Conservation (phyloP, 2,888 invertebrate genomes). For the Drosophila pseudotakahashii region DNA sequence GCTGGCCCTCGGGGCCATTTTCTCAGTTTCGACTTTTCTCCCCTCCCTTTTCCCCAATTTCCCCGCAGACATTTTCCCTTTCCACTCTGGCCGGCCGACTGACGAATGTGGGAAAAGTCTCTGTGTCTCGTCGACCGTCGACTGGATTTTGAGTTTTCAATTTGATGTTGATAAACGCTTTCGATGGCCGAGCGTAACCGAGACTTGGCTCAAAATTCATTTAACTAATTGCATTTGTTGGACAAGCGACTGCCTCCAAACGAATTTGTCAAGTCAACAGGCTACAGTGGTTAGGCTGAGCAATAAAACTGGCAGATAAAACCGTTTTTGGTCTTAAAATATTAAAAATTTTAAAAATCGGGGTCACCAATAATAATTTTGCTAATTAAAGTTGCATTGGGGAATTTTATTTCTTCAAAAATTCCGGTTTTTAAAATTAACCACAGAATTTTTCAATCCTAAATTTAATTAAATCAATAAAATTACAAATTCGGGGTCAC, state of each 20-base stretch:
- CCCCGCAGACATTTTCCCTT: constrained; percentile 1
- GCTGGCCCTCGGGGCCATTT: constrained; percentile 58
- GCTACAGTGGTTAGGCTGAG: constrained; percentile 13
- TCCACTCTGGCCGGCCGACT: constrained; percentile 20
- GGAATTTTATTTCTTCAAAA: too few species aligned
- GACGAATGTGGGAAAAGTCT: constrained; percentile 69
- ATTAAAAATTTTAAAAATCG: not conserved
- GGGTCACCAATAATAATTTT: not conserved
- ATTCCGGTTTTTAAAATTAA: too few species aligned
- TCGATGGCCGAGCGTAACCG: constrained; percentile 29
- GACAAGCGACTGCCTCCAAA: constrained; percentile 37
- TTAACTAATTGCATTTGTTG: constrained; percentile 56
- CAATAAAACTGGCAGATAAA: too few species aligned
- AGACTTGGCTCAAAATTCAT: constrained; percentile 28
- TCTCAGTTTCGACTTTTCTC: constrained; percentile 56
- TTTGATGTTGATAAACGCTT: constrained; percentile 54
- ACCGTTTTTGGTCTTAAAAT: too few species aligned
- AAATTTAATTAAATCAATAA: too few species aligned
- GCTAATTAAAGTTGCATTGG: too few species aligned
- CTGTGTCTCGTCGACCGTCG: not conserved
- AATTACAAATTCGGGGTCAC: too few species aligned
- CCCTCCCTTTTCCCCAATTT: not conserved
- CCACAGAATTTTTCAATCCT: too few species aligned
- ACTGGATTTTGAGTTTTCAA: constrained; percentile 41
- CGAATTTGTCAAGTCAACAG: constrained; percentile 69